Evolutionary conservation across 2,113 vertebrate species (phyloP), one percentile per base, ranked within the genome.

Genomic region (Bathybates hornii): DNA sequence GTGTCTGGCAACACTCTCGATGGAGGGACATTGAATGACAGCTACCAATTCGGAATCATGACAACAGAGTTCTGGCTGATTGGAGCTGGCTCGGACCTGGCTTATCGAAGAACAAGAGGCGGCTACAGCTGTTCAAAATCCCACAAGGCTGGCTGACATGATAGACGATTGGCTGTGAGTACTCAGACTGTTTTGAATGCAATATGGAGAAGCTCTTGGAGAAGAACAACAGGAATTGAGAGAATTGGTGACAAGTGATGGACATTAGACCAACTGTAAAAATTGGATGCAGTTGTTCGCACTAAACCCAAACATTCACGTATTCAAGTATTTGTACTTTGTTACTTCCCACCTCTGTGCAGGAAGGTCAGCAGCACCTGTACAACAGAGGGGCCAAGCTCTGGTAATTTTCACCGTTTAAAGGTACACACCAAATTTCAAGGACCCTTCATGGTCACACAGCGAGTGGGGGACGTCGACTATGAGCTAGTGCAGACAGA

Each of bases 41-140:
- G 4, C 54, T 56, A 27, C 21, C 6, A 57, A 57, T 57, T 57
- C 0, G 0, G 53, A 27, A 27, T 0, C 54, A 57, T 7, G 21
- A 56, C 0, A 56, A 4, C 21, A 56, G 11, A 56, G 54, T 56
- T 56, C 11, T 2, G 54, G 54, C 21, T 0, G 1, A 56, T 27
- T 56, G 53, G 21, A 13, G 21, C 50, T 50, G 48, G 43, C 43
- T 45, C 13, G 13, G 43, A 16, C 13, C 43, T 2, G 6, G 48
- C 10, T 24, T 56, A 2, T 56, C 6, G 1, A 56, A 24, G 54
- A 1, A 56, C 54, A 56, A 27, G 21, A 56, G 13, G 11, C 11
- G 0, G 54, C 54, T 56, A 56, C 54, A 56, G 54, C 21, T 56
- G 54, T 56, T 56, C 21, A 56, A 56, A 7, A 54, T 54, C 10